Percentiles rank a stretch among this genome's conserved stretches.
These are phyloP conservation scores for Pomatorhinus ruficollis DNA, from an alignment of 2,113 vertebrate genomes.

Conservation along the genomic window DNA sequence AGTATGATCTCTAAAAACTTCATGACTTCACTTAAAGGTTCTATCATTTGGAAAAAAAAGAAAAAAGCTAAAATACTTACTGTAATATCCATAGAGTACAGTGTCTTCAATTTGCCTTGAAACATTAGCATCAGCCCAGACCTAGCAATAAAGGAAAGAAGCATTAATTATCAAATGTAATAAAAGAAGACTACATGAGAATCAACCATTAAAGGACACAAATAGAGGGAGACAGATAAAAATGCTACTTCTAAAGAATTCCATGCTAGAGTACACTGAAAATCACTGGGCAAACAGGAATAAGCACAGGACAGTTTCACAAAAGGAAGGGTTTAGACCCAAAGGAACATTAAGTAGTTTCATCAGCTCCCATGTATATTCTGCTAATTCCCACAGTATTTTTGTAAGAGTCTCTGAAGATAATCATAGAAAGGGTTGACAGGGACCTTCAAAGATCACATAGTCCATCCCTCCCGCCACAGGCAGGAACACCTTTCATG, in stretches of 20 bases:
- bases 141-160: slow-evolving; percentile 55
- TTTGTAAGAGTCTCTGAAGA: not conserved
- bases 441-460: not conserved
- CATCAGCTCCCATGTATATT: not conserved
- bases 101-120: slow-evolving; percentile 93
- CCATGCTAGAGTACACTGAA: not conserved
- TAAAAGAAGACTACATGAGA: not conserved
- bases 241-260: rapidly evolving
- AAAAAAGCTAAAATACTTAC: slow-evolving; percentile 78
- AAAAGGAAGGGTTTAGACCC: not conserved
- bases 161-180: not conserved
- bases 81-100: slow-evolving; percentile 93
- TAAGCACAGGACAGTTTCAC: not conserved
- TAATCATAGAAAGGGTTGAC: not conserved
- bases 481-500: rapidly evolving
- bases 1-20: not conserved
- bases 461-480: not conserved
- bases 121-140: slow-evolving; percentile 91
- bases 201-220: not conserved
- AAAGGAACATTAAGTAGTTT: not conserved
- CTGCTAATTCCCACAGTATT: not conserved
- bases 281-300: not conserved
- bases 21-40: not conserved
- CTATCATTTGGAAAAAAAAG: not conserved
- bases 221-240: not conserved